These are phyloP conservation scores for Sanderia malayensis DNA, from an alignment of 30 jellyfish, hydroid and myxozoan species.

Conservation along the genomic window DNA sequence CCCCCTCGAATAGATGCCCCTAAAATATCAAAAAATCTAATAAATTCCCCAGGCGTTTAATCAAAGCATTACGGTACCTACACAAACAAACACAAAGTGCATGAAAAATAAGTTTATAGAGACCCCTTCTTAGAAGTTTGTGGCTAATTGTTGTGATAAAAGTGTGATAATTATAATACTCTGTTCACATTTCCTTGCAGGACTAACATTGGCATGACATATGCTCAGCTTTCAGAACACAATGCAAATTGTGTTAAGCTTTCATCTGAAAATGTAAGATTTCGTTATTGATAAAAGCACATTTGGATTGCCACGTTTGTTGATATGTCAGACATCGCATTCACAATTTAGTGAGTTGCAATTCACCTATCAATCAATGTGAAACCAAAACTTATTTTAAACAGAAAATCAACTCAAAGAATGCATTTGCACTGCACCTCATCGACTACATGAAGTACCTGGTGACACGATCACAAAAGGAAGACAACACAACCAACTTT, in stretches of 20 bases:
- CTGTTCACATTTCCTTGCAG: too few species aligned
- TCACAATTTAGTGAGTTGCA: too few species aligned
- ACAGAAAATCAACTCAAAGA: constrained; percentile 91
- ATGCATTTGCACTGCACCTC: constrained; percentile 94
- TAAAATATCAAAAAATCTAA: too few species aligned
- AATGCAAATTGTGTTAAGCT: constrained; percentile 88
- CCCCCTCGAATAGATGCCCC: too few species aligned
- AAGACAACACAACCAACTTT: constrained; percentile 75
- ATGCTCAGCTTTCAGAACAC: constrained; percentile 88
- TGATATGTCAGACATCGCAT: too few species aligned
- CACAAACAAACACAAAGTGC: neutral
- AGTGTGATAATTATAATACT: neutral
- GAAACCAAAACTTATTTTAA: too few species aligned
- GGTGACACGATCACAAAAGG: constrained; percentile 71
- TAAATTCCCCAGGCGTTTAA: neutral
- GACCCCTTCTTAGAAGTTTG: neutral
- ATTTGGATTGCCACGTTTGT: too few species aligned
- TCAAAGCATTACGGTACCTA: too few species aligned
- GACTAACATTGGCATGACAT: constrained; percentile 83
- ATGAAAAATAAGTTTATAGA: neutral
- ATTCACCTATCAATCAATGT: too few species aligned
- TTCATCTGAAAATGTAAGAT: constrained; percentile 98
- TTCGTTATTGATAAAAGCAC: too few species aligned
- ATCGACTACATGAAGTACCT: constrained; percentile 93
- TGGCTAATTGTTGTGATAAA: constrained; percentile 17